Percentiles rank a stretch among this genome's conserved stretches.
Conservation (phyloP, 1,140 invertebrate genomes). For the Meteorus sp. region DNA sequence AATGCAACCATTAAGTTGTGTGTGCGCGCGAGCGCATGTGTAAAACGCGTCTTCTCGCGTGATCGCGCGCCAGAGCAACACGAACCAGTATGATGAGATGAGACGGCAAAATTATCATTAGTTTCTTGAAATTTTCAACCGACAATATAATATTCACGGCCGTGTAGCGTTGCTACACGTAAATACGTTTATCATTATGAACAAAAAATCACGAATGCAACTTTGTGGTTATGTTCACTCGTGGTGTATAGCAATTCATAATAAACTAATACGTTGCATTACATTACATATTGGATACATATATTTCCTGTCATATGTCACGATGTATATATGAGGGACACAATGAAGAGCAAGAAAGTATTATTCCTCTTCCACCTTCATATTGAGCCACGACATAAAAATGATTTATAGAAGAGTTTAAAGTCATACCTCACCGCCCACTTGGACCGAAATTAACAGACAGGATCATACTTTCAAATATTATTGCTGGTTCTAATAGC, state of each 20-base stretch:
- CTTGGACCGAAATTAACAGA: constrained; percentile 19
- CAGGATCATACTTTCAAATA: constrained; percentile 24
- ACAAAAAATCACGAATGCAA: neutral
- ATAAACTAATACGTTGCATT: neutral
- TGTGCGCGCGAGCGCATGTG: constrained; percentile 18
- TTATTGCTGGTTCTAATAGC: constrained; percentile 14
- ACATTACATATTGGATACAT: neutral
- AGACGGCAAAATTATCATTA: constrained; percentile 23
- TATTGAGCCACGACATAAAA: constrained; percentile 2
- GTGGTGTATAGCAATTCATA: neutral
- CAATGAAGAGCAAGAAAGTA: neutral
- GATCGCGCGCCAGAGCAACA: constrained; percentile 23
- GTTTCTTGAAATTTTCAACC: constrained; percentile 16
- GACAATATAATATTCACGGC: constrained; percentile 20
- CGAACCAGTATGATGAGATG: too few relatives aligned
- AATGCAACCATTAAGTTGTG: constrained; percentile 43
- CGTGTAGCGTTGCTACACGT: too few relatives aligned
- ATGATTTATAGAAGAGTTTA: constrained; percentile 21
- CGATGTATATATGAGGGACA: neutral
- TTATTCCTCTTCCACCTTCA: too few relatives aligned
- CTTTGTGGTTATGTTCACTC: neutral
- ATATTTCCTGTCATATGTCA: neutral
- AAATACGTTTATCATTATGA: too few relatives aligned
- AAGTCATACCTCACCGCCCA: constrained; percentile 4
- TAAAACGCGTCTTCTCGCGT: constrained; percentile 8